Base-by-base conservation (phyloP, 2,888 invertebrate genomes). In the Eurois occulta region DNA sequence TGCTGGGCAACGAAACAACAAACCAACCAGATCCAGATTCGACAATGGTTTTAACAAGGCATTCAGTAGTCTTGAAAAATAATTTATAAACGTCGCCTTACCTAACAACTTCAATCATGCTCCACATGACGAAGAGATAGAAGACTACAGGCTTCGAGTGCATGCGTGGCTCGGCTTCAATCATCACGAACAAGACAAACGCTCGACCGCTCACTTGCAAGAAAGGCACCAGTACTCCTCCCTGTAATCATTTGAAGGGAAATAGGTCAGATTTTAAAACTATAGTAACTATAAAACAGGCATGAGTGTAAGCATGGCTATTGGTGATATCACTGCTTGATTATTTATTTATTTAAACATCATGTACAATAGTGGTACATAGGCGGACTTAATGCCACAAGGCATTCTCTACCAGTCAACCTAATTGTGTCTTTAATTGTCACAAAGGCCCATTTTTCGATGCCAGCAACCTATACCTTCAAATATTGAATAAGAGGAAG, bases 91-190 rank as follows among this genome's bases (percentile, higher is more conserved):
- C 32, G 10, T 11, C 2, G 21, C 11, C 83, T 87, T 93, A 98
- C 98, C 99, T 97, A 86, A 99, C 97, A 28, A 99, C 92, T 95
- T 99, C 99, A 69, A 99, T 97, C 13, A 97, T 90, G 72, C 98
- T 97, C 98, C 99, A 99, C 18, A 98, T 97, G 7, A 98, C 90
- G 91, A 99, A 98, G n/a, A 99, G 95, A 92, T 98, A 99, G 94
- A 98, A 99, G 0, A 99, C 97, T 0, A 98, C 98, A 0, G 99
- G 98, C 89, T 98, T 98, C 6, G 97, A 97, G 92, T 99, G 99
- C 97, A 99, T 98, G 46, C 98, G 97, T 0, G 98, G 97, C 91
- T 99, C 99, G 10, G 98, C 97, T 84, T 98, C 98, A 11, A 99
- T 97, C 97, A 99, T 98, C 11, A 97, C 96, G 91, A 99, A 98